Base-by-base conservation (phyloP, 30 jellyfish, hydroid and myxozoan genomes). In the Pelagia noctiluca region DNA sequence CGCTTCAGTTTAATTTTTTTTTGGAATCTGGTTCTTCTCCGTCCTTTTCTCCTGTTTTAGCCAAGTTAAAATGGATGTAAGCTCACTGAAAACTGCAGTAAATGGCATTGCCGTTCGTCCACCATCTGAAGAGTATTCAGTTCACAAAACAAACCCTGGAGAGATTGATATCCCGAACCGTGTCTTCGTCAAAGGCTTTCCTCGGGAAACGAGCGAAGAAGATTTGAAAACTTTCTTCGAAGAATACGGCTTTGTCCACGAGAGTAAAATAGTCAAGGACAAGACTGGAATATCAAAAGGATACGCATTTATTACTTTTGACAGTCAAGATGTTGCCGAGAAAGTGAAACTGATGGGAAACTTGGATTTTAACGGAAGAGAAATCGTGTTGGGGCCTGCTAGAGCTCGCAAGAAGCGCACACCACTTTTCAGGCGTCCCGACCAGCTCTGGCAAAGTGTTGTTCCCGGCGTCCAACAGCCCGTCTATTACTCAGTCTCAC, bases 151-250 rank as follows among this genome's bases (percentile, higher is more conserved):
- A 33, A 72, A 79, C 50, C 99, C 99, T 0, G 99, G 97, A 62
- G 99, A 95, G 34, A 96, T 93, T 7, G 99, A 95, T 60, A 95
- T 95, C 36, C 99, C 99, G 25, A 95, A 89, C 78, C 95, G 99
- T 22, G 94, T 95, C 35, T 95, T 95, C 69, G 99, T 95, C 50
- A 95, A 95, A 85, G 99, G 99, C 47, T 95, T 95, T 65, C 88
- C 97, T 10, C 94, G 95, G 28, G 99, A 95, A 64, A 87, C 99
- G 29, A 71, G 96, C 38, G 99, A 79, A 68, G 99, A 95, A 23
- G 99, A 95, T 81, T 68, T 95, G 78, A 76, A 82, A 50, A 74
- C 35, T 26, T 95, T 88, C 75, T 95, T 95, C 68, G 97, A 95
- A 63, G 84, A 76, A 26, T 95, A 83, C 82, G 99, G 99, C n/a